Evolutionary conservation across 1,140 invertebrate species (phyloP).

Genomic region (Drosophila kanapiae): DNA sequence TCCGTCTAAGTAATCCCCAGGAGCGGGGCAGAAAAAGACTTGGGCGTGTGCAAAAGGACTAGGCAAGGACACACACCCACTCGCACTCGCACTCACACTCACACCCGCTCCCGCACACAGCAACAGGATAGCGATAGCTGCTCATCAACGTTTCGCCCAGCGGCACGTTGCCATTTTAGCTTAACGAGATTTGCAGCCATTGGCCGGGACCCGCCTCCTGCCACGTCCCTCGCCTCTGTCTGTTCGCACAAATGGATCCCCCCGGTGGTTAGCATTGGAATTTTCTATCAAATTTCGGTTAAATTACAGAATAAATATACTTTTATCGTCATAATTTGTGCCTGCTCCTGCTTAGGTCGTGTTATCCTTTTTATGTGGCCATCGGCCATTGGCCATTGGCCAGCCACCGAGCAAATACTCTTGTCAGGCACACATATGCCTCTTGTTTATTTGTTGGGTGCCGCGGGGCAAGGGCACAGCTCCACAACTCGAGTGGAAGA

Average conservation of each 20-base stretch:
- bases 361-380: constrained; percentile 62
- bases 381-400: constrained; percentile 2
- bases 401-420: constrained; percentile 20
- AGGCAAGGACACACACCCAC: constrained; percentile 43
- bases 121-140: constrained; percentile 49
- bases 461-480: constrained; percentile 1
- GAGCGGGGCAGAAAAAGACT: constrained; percentile 47
- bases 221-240: constrained; percentile 3
- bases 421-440: constrained; percentile 27
- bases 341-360: constrained; percentile 46
- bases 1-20: constrained; percentile 77
- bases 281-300: constrained; percentile 82
- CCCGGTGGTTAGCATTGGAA: constrained; percentile 64
- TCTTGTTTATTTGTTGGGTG: constrained; percentile 31
- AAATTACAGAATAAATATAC: constrained; percentile 80
- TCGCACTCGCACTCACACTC: constrained; percentile 6
- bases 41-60: constrained; percentile 67
- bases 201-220: constrained; percentile 33
- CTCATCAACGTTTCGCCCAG: constrained; percentile 72
- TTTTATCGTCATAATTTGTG: constrained; percentile 81
- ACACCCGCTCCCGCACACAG: neutral
- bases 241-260: constrained; percentile 30
- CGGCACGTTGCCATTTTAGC: constrained; percentile 80
- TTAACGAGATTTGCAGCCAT: constrained; percentile 80
- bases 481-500: constrained; percentile 42